Base-by-base conservation (phyloP, 2,113 vertebrate genomes). In the Xerus inauris region DNA sequence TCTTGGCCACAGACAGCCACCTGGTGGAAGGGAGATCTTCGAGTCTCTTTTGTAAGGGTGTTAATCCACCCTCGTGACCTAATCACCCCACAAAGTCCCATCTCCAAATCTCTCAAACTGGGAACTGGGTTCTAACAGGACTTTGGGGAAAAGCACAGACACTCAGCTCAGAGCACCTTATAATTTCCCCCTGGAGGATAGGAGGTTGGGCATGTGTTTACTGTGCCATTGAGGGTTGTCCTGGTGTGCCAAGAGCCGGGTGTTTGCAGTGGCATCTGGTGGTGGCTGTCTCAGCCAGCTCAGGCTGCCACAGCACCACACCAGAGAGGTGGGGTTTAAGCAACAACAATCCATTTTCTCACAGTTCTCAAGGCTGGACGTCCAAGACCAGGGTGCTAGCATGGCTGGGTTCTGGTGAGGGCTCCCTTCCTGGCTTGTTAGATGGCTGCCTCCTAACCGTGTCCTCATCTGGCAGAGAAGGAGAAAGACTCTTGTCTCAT, bases 111-210 rank as follows among this genome's bases (percentile, higher is more conserved):
- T n/a, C 10, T 24, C n/a, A 10, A 5, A 6, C 4, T 10, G 76
- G 67, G 51, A 22, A 49, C 7, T 28, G 17, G 1, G 38, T 26
- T 35, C 24, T 13, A 4, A 35, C 8, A 4, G 8, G 49, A 26
- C 13, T n/a, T 49, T 14, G 49, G 62, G 62, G 28, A 0, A 0
- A 0, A 30, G 26, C 28, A 45, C 17, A 6, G 16, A 12, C 8
- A n/a, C 26, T n/a, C 22, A 2, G 22, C 32, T 73, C 6, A 16
- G 3, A 80, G 64, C 11, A 24, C 40, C 32, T 45, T 28, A 0
- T 11, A 8, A 0, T 5, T 4, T 26, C 28, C 65, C 65, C 1
- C 40, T 19, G 40, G 73, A 35, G 4, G 38, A 8, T 3, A 45
- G n/a, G 80, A 14, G 16, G 9, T 8, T 59, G 73, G 89, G 26